Evolutionary conservation across 2,888 invertebrate species (phyloP), one percentile per base, ranked within the genome.

Genomic region (Spatulosminthurus flaviceps): DNA sequence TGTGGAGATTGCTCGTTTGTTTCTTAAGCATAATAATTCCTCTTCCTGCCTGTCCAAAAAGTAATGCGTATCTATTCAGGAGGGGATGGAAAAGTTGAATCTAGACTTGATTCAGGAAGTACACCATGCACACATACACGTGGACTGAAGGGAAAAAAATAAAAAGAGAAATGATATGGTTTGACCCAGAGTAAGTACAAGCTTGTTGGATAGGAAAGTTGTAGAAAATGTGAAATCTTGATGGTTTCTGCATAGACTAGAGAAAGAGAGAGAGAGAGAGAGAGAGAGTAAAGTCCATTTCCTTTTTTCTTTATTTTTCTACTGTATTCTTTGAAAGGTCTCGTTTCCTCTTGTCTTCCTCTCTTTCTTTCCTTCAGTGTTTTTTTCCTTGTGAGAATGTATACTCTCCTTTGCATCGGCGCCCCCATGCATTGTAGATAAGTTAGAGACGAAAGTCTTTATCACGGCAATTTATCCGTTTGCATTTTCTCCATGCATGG

Each of bases 381-480:
- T 34, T n/a, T n/a, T 16, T 71, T 21, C 70, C 21, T n/a, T 41
- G 22, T 7, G 19, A 71, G 29, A 71, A 41, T 34, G n/a, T n/a
- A 34, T 41, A 41, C 19, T 71, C 28, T 29, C 21, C 26, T n/a
- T 73, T 24, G 26, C 24, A 28, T 72, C 43, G 19, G 11, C 66
- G 29, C 28, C 26, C 67, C 51, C 34, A 34, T 70, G 42, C 72
- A 78, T 78, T 9, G 21, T 22, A 71, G 61, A 61, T 22, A 78
- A 71, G 61, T 29, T 29, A 71, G 61, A 78, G 77, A 60, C 28
- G 41, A 78, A 81, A 79, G 83, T 81, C 83, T 83, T 83, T 83
- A 83, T 82, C 82, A 79, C 67, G 60, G 81, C 82, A 81, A 83
- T 83, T 82, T 83, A 83, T 82, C 81, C 82, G 41, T 81, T 79